These are phyloP conservation scores for Athalia rosae DNA, from an alignment of 2,888 invertebrate genomes.

Conservation along the genomic window DNA sequence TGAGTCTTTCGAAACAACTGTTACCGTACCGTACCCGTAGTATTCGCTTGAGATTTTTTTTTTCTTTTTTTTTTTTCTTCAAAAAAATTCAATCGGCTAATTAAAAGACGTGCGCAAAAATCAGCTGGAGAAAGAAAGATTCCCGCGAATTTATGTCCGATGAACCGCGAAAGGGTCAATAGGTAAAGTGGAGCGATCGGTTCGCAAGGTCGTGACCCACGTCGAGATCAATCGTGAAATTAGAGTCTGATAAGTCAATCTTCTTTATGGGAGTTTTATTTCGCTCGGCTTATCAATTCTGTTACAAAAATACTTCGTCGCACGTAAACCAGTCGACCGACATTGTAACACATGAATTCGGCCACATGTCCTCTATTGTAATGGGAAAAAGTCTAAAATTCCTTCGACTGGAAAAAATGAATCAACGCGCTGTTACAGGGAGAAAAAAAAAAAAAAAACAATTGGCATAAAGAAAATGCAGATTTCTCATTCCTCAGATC, in stretches of 20 bases:
- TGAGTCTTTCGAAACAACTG: background rate
- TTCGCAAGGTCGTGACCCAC: conserved; percentile 1
- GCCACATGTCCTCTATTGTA: no score
- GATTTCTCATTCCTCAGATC: background rate
- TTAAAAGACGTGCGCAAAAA: no score
- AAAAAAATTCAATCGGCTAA: no score
- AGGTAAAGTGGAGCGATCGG: background rate
- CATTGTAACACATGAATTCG: no score
- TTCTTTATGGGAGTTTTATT: conserved; percentile 19
- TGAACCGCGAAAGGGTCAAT: background rate
- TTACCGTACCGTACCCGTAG: background rate
- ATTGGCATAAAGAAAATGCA: background rate
- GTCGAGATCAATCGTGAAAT: conserved; percentile 10
- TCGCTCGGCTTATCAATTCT: conserved; percentile 2
- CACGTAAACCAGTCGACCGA: no score
- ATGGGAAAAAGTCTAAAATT: no score
- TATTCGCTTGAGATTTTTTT: background rate
- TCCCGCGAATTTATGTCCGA: no score
- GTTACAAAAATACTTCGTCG: conserved; percentile 13
- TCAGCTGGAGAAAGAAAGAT: no score
- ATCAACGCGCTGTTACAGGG: no score
- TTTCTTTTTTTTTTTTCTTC: background rate
- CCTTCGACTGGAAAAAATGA: no score
- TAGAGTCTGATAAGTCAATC: conserved; percentile 19
- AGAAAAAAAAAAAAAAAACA: background rate